Evolutionary conservation across 2,113 vertebrate species (phyloP).

Genomic region (Ovibos moschatus): DNA sequence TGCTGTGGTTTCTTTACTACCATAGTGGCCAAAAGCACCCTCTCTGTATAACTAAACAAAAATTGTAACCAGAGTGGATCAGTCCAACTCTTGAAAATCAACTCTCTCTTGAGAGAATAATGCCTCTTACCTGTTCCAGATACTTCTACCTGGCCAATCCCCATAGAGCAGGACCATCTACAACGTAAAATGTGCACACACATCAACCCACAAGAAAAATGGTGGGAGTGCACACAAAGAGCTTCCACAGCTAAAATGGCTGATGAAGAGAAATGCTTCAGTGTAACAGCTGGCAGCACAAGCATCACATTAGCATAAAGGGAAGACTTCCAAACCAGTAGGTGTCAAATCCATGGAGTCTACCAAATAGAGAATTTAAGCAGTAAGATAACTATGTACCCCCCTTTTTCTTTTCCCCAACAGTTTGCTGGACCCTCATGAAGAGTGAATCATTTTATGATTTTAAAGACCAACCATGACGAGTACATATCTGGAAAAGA

Average conservation of each 20-base stretch:
- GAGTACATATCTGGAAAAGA: neutral
- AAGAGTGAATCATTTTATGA: neutral
- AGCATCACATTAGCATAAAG: neutral
- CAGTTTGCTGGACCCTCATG: neutral
- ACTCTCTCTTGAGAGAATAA: neutral
- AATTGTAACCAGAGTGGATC: neutral
- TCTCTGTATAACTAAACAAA: neutral
- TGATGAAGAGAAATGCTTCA: neutral
- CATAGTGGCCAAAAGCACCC: neutral
- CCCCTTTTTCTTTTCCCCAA: neutral
- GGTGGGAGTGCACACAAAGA: neutral
- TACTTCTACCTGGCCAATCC: neutral
- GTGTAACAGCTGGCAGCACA: neutral
- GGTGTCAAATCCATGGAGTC: neutral
- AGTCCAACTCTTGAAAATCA: neutral
- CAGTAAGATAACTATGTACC: neutral
- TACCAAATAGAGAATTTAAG: neutral
- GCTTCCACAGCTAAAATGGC: neutral
- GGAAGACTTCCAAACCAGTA: neutral
- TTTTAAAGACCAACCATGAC: slow-evolving; percentile 3
- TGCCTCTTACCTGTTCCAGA: neutral
- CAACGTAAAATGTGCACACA: neutral
- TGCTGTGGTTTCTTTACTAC: neutral
- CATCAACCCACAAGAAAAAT: neutral
- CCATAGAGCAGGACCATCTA: neutral